Conservation (phyloP, 1,140 invertebrate genomes). For the Lordiphosa stackelbergi region DNA sequence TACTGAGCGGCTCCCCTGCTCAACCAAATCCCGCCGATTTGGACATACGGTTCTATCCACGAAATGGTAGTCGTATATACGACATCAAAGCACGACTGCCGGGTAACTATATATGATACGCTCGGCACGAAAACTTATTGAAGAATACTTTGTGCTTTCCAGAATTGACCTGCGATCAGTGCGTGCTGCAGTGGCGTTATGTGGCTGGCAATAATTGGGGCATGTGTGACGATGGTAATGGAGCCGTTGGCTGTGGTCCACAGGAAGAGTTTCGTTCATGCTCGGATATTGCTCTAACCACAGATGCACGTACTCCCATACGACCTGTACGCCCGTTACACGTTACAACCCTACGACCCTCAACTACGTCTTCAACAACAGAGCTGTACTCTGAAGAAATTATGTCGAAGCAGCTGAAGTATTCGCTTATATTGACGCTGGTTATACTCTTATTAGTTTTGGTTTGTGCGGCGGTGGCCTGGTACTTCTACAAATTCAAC, state of each 20-base stretch:
- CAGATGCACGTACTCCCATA: slow-evolving; percentile 65
- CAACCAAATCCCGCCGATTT: slow-evolving; percentile 69
- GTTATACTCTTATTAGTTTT: slow-evolving; percentile 76
- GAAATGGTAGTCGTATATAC: slow-evolving; percentile 87
- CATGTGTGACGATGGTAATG: slow-evolving; percentile 76
- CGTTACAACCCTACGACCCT: slow-evolving; percentile 29
- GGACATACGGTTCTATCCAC: slow-evolving; percentile 83
- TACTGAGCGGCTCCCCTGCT: slow-evolving; percentile 78
- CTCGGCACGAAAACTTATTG: no score
- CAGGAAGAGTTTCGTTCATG: slow-evolving; percentile 91
- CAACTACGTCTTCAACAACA: neutral
- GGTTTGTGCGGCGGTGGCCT: slow-evolving; percentile 78
- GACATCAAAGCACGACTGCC: slow-evolving; percentile 86
- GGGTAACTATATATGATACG: slow-evolving; percentile 41
- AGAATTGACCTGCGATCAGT: slow-evolving; percentile 77
- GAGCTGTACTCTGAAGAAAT: slow-evolving; percentile 11
- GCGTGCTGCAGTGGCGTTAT: slow-evolving; percentile 68
- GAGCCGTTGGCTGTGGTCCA: slow-evolving; percentile 79
- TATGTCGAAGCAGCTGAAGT: slow-evolving; percentile 46
- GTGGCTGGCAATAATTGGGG: slow-evolving; percentile 79
- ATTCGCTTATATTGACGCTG: slow-evolving; percentile 77
- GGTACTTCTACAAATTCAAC: slow-evolving; percentile 78
- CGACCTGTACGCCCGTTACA: slow-evolving; percentile 41
- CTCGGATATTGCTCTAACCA: slow-evolving; percentile 87
- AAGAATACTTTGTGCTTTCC: neutral